These are phyloP conservation scores for Actinia tenebrosa DNA, from an alignment of 64 coral and sea anemone genomes.

Conservation along the genomic window DNA sequence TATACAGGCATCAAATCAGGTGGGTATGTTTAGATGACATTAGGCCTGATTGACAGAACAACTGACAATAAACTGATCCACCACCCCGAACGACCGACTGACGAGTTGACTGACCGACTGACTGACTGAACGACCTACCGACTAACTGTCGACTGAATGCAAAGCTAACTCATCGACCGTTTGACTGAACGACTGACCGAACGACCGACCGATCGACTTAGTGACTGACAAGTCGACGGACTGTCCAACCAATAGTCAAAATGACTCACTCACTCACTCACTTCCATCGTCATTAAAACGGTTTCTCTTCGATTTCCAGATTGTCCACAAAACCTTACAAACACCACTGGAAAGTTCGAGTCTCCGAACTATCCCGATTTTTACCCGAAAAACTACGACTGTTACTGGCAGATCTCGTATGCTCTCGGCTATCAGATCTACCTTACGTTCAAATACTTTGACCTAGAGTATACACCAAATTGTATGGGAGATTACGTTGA, in stretches of 20 bases:
- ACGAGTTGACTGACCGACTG: not conserved
- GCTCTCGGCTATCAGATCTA: constrained; percentile 54
- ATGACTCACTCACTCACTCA: not conserved
- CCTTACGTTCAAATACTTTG: constrained; percentile 53
- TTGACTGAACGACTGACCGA: too few species aligned
- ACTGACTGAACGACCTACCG: too few species aligned
- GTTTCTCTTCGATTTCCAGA: constrained; percentile 16
- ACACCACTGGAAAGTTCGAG: constrained; percentile 27
- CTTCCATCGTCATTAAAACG: not conserved
- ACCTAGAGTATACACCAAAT: constrained; percentile 28
- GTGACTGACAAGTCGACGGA: too few species aligned
- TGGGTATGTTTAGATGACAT: not conserved
- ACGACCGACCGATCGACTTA: too few species aligned
- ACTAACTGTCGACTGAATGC: too few species aligned
- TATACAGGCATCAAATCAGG: not conserved
- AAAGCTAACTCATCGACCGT: too few species aligned
- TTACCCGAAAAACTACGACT: constrained; percentile 50
- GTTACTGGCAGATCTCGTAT: constrained; percentile 49
- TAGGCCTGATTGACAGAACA: too few species aligned
- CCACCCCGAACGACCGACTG: too few species aligned
- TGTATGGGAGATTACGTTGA: constrained; percentile 58
- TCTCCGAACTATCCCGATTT: constrained; percentile 59
- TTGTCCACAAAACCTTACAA: constrained; percentile 44
- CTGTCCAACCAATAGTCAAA: too few species aligned
- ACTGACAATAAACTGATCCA: too few species aligned